Evolutionary conservation across 2,113 vertebrate species (phyloP).

Genomic region (Sciurus niger): DNA sequence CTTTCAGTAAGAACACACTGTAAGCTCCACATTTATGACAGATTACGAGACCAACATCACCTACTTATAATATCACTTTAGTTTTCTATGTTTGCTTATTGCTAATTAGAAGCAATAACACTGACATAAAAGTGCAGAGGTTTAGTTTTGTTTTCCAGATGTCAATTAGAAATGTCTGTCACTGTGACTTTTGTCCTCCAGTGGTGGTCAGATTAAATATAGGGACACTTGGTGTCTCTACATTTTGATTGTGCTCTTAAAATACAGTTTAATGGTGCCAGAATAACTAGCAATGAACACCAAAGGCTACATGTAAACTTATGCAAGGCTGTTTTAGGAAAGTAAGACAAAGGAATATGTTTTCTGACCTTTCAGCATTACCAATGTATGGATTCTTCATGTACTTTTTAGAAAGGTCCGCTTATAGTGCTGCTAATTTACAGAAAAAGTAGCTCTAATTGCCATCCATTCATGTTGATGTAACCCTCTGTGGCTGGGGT

Average conservation of each 20-base stretch:
- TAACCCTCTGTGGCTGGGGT: neutral
- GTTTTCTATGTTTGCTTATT: neutral
- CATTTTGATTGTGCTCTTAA: neutral
- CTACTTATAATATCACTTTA: neutral
- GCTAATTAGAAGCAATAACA: neutral
- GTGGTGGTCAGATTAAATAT: neutral
- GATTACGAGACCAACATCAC: neutral
- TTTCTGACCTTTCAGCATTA: neutral
- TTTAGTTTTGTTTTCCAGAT: neutral
- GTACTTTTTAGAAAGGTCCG: neutral
- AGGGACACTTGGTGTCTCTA: neutral
- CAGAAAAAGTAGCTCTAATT: neutral
- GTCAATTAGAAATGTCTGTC: neutral
- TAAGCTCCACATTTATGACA: neutral
- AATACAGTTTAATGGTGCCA: neutral
- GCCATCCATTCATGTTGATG: fast-evolving
- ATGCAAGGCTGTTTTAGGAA: too few species aligned
- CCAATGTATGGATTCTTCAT: neutral
- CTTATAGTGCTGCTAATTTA: neutral
- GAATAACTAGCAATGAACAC: too few species aligned
- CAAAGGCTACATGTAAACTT: fast-evolving
- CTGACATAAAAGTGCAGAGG: neutral
- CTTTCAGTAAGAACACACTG: neutral
- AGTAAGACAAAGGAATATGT: neutral
- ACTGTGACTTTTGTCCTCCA: neutral